phyloP scores from a whole-genome alignment of 2,888 invertebrate genomes.

The Philonicus albiceps region DNA sequence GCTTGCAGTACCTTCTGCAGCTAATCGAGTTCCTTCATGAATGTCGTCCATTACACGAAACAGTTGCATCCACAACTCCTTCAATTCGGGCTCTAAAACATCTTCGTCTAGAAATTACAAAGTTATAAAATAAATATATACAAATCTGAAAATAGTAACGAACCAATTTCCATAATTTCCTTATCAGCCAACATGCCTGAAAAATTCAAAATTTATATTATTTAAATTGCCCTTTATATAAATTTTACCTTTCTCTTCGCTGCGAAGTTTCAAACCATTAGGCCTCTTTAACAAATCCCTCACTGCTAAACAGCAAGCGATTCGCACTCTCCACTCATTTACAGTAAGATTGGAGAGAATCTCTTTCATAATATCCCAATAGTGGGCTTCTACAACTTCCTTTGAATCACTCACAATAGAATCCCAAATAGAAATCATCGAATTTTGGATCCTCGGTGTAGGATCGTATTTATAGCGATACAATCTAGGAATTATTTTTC shows the following conservation, averaged over 20 bases:
- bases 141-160: slow-evolving; percentile 14
- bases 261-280: slow-evolving; percentile 59
- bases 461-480: slow-evolving; percentile 89
- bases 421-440: slow-evolving; percentile 95
- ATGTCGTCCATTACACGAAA: slow-evolving; percentile 95
- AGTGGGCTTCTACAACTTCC: slow-evolving; percentile 72
- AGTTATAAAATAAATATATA: neutral
- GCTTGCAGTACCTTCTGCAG: slow-evolving; percentile 76
- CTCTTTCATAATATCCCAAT: slow-evolving; percentile 71
- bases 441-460: slow-evolving; percentile 87
- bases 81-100: slow-evolving; percentile 61
- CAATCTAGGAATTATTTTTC: slow-evolving; percentile 85
- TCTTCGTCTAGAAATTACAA: slow-evolving; percentile 53
- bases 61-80: slow-evolving; percentile 74
- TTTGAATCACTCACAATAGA: slow-evolving; percentile 85
- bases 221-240: neutral
- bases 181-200: slow-evolving; percentile 36
- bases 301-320: slow-evolving; percentile 89
- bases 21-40: slow-evolving; percentile 83
- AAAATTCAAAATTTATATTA: slow-evolving; percentile 58
- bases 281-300: slow-evolving; percentile 80
- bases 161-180: slow-evolving; percentile 54
- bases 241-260: slow-evolving; percentile 53
- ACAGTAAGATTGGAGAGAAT: slow-evolving; percentile 82
- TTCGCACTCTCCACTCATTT: slow-evolving; percentile 87